phyloP scores from a whole-genome alignment of 2,113 vertebrate genomes.

The Dendrocopos noguchii region DNA sequence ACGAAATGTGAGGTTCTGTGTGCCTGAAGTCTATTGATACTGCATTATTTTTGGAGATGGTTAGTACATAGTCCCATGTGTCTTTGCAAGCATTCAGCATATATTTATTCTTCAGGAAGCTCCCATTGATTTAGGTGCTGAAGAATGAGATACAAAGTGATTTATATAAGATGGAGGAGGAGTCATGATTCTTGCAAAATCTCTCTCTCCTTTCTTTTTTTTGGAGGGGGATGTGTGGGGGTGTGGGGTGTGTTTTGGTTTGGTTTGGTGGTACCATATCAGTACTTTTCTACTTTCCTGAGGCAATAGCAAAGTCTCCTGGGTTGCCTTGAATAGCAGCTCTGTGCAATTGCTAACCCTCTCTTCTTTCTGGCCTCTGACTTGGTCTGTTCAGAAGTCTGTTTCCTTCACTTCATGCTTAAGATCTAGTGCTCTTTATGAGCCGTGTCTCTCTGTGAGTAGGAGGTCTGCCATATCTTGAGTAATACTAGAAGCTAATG shows the following conservation, averaged over 20 bases:
- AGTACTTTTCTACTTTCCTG: not conserved
- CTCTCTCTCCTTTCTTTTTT: not conserved
- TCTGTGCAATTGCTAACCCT: not conserved
- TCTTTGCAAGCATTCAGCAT: not conserved
- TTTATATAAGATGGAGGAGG: not conserved
- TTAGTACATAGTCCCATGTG: not conserved
- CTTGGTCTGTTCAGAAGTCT: not conserved
- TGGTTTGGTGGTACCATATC: not conserved
- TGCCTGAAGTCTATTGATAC: not conserved
- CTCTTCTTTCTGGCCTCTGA: not conserved
- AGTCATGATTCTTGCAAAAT: not conserved
- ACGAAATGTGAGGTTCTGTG: not conserved
- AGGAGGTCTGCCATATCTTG: not conserved
- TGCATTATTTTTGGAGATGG: not conserved
- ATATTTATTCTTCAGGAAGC: not conserved
- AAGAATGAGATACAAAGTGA: not conserved
- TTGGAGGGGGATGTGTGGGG: not conserved
- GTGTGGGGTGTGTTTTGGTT: not conserved
- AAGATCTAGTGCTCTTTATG: not conserved
- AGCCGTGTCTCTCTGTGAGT: not conserved
- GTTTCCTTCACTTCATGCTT: not conserved
- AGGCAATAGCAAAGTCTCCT: not conserved
- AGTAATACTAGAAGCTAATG: not conserved
- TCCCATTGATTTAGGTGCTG: not conserved
- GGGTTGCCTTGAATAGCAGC: not conserved